Conservation (phyloP, 2,888 invertebrate genomes). For the Rutpela maculata region DNA sequence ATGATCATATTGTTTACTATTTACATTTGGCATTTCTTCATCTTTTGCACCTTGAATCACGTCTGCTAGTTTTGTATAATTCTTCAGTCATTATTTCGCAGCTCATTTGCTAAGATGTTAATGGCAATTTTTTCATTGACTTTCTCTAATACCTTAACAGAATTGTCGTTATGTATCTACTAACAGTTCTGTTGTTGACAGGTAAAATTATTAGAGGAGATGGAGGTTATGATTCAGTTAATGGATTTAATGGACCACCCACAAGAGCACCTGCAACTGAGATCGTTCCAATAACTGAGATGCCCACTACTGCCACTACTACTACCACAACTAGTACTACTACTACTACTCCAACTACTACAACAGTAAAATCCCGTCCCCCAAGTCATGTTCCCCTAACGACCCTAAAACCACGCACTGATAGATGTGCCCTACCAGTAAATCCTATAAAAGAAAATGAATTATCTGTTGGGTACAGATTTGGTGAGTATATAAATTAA, state of each 20-base stretch:
- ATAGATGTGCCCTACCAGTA: conserved; percentile 76
- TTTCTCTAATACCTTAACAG: no score
- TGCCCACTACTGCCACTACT: conserved; percentile 59
- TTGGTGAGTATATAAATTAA: conserved; percentile 74
- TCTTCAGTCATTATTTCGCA: no score
- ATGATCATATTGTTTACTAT: no score
- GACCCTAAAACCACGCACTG: conserved; percentile 66
- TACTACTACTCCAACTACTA: no score
- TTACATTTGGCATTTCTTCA: no score
- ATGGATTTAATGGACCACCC: conserved; percentile 12
- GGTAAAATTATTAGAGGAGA: not conserved
- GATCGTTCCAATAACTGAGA: conserved; percentile 51
- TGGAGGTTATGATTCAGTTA: conserved; percentile 40
- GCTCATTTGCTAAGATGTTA: no score
- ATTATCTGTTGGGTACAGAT: conserved; percentile 75
- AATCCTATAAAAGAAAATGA: conserved; percentile 71
- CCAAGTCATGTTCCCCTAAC: conserved; percentile 65
- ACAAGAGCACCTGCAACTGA: conserved; percentile 43
- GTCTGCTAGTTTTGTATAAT: no score
- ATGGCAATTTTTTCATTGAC: no score
- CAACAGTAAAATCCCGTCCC: conserved; percentile 58
- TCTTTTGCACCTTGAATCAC: no score
- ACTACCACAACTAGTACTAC: no score
- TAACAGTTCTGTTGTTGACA: not conserved
- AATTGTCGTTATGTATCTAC: not conserved